Percentiles rank a stretch among this genome's conserved stretches.
phyloP scores from a whole-genome alignment of 2,113 vertebrate genomes.

The Hiodon alosoides region DNA sequence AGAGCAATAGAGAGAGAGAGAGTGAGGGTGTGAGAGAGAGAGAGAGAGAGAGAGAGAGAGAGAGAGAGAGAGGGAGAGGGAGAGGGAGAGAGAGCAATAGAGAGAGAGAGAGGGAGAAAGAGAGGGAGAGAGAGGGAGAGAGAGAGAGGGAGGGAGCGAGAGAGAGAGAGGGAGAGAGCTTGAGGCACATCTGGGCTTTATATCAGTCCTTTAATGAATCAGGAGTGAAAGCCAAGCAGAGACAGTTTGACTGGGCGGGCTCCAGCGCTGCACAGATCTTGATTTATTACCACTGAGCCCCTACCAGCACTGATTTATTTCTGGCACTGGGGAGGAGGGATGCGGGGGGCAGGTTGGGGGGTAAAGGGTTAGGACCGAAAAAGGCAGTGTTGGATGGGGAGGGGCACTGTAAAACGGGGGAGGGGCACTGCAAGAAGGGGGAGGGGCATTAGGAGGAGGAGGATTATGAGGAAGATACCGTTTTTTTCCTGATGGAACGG shows the following conservation, averaged over 20 bases:
- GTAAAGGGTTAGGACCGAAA: conserved; percentile 67
- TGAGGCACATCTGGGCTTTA: conserved; percentile 96
- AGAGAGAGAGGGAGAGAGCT: background rate
- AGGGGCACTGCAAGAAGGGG: background rate
- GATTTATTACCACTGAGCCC: conserved; percentile 98
- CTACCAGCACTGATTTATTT: conserved; percentile 99
- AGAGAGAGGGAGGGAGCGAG: conserved; percentile 8
- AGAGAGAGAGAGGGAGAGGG: conserved; percentile 36
- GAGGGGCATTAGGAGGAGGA: background rate
- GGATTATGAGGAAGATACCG: conserved; percentile 26
- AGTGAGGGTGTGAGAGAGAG: background rate
- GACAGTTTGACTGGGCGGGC: conserved; percentile 99
- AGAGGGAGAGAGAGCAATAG: conserved; percentile 18
- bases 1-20: too few relatives aligned
- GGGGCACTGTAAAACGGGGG: conserved; percentile 12
- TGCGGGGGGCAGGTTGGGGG: conserved; percentile 53
- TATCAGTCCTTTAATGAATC: conserved; percentile 99
- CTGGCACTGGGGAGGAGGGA: conserved; percentile 60
- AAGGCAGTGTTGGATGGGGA: conserved; percentile 63
- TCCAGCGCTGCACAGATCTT: conserved; percentile 95
- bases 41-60: conserved; percentile 30
- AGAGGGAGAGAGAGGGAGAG: conserved; percentile 40
- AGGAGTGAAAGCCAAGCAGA: conserved; percentile 99
- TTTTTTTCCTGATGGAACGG: conserved; percentile 50
- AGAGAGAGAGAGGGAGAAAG: conserved; percentile 14